phyloP scores from a whole-genome alignment of 1,140 invertebrate genomes.

The Dendroctonus valens region DNA sequence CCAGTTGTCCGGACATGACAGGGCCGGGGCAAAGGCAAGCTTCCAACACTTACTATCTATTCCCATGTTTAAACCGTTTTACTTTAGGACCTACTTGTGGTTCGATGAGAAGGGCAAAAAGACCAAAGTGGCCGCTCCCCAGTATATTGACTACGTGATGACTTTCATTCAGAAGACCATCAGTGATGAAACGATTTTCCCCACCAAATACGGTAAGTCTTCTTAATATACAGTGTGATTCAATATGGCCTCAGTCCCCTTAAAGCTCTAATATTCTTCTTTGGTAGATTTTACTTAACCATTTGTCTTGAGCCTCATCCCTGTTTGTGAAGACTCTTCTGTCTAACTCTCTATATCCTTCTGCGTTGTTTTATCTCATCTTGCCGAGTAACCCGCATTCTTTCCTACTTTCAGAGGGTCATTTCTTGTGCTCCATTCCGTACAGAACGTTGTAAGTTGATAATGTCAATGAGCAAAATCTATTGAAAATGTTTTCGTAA shows the following conservation, averaged over 20 bases:
- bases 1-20: slow-evolving; percentile 91
- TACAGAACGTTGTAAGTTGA: no score
- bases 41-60: background rate
- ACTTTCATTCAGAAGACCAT: slow-evolving; percentile 96
- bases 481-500: no score
- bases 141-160: slow-evolving; percentile 99
- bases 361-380: no score
- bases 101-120: slow-evolving; percentile 99
- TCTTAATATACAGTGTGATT: background rate
- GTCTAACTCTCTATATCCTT: no score
- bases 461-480: no score
- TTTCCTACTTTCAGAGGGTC: no score
- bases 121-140: slow-evolving; percentile 91
- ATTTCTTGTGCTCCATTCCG: no score
- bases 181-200: slow-evolving; percentile 95
- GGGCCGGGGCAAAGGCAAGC: slow-evolving; percentile 86
- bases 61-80: background rate
- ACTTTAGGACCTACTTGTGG: slow-evolving; percentile 89
- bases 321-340: no score
- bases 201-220: slow-evolving; percentile 93
- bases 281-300: no score
- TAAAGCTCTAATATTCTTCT: no score
- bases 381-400: no score
- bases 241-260: background rate
- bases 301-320: no score